These are phyloP conservation scores for Leucoraja ocellata DNA, from an alignment of 2,797 vertebrate genomes.

Conservation along the genomic window DNA sequence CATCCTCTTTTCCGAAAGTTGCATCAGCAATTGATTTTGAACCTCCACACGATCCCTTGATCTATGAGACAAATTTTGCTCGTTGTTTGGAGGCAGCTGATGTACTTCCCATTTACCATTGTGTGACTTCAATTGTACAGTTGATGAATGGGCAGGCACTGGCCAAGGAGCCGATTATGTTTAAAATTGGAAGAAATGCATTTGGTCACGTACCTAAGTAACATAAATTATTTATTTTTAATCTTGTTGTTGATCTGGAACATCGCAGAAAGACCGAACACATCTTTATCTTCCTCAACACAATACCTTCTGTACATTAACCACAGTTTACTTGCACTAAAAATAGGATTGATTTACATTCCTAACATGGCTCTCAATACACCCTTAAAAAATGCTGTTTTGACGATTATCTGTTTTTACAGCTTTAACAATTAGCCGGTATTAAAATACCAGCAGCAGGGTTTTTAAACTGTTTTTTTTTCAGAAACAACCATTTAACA, in stretches of 20 bases:
- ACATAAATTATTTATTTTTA: neutral
- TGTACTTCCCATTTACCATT: neutral
- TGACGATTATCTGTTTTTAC: no score
- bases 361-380: no score
- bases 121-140: neutral
- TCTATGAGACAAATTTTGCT: neutral
- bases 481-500: neutral
- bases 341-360: neutral
- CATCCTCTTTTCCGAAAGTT: neutral
- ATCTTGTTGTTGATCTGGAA: neutral
- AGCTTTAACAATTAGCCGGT: neutral
- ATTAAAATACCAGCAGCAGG: neutral
- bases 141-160: neutral
- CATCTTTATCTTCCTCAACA: neutral
- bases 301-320: neutral
- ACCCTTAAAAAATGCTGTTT: neutral
- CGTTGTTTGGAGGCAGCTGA: neutral
- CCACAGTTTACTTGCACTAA: neutral
- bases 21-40: neutral
- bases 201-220: neutral
- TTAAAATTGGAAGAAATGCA: neutral
- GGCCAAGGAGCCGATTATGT: neutral
- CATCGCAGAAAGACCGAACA: neutral
- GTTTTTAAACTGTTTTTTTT: neutral
- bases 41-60: neutral